Percentiles rank a stretch among this genome's conserved stretches.
These are phyloP conservation scores for Procavia capensis DNA, from an alignment of 2,113 vertebrate genomes.

Conservation along the genomic window DNA sequence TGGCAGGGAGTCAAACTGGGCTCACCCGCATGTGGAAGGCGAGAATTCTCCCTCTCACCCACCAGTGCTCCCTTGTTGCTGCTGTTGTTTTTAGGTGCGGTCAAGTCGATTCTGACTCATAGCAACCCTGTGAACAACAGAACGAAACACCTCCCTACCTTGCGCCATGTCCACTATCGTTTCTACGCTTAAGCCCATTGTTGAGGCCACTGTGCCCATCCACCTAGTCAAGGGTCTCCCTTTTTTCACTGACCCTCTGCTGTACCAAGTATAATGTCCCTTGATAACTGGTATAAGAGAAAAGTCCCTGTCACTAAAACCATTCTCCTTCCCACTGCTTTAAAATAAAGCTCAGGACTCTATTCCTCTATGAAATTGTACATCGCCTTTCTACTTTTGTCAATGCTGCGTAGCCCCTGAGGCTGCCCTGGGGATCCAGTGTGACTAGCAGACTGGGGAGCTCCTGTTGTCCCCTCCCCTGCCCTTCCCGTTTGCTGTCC, in stretches of 20 bases:
- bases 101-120: no score
- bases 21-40: not conserved
- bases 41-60: not conserved
- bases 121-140: no score
- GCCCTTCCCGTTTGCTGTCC: rapidly evolving
- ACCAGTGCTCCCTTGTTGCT: no score
- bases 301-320: not conserved
- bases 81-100: no score
- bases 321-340: not conserved
- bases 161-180: no score
- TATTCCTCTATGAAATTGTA: not conserved
- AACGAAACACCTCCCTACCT: no score
- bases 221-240: no score
- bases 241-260: no score
- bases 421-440: not conserved
- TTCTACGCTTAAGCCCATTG: no score
- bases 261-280: no score
- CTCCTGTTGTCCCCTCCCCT: not conserved
- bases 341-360: not conserved
- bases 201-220: no score
- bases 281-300: not conserved
- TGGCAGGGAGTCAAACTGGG: not conserved
- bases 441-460: rapidly evolving
- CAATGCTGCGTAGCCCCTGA: not conserved
- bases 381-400: not conserved